These are phyloP conservation scores for Myotis findleyi DNA, from an alignment of 2,797 vertebrate species.

Conservation along the genomic window DNA sequence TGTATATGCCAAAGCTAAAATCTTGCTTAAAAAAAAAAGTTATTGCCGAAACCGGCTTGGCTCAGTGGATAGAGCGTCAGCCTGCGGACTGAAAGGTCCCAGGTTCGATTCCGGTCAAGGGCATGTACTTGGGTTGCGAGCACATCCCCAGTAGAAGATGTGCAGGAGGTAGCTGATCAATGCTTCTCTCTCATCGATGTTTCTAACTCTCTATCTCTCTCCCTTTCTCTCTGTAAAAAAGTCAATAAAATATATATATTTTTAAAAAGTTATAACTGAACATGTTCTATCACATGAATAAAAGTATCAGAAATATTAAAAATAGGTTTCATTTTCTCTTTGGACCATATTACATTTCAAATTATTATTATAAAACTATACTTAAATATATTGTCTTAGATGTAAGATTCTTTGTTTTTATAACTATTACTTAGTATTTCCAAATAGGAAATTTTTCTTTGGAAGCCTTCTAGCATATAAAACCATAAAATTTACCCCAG, in stretches of 20 bases:
- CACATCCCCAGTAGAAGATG: too few relatives aligned
- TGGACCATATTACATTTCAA: slow-evolving; percentile 8
- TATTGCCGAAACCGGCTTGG: too few relatives aligned
- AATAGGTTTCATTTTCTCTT: background rate
- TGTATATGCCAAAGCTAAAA: background rate
- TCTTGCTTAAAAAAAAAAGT: background rate
- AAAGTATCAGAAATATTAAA: background rate
- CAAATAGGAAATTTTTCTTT: slow-evolving; percentile 40
- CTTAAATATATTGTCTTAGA: slow-evolving; percentile 21
- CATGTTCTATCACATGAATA: slow-evolving; percentile 16
- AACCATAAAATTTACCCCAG: slow-evolving; percentile 70
- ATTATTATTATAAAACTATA: slow-evolving; percentile 48
- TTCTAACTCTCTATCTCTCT: too few relatives aligned
- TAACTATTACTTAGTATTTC: slow-evolving; percentile 43
- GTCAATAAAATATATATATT: too few relatives aligned
- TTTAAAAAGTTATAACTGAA: background rate
- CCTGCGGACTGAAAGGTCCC: too few relatives aligned
- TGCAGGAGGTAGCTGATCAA: too few relatives aligned
- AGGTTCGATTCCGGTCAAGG: too few relatives aligned
- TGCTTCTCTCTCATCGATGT: too few relatives aligned
- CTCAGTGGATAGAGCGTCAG: too few relatives aligned
- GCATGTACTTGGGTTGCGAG: too few relatives aligned
- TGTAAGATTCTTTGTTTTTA: background rate
- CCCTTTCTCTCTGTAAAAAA: too few relatives aligned
- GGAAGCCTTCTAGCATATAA: slow-evolving; percentile 38